Percentiles rank a stretch among this genome's conserved stretches.
Conservation (phyloP, 2,888 invertebrate genomes). For the Zaprionus obscuricornis region DNA sequence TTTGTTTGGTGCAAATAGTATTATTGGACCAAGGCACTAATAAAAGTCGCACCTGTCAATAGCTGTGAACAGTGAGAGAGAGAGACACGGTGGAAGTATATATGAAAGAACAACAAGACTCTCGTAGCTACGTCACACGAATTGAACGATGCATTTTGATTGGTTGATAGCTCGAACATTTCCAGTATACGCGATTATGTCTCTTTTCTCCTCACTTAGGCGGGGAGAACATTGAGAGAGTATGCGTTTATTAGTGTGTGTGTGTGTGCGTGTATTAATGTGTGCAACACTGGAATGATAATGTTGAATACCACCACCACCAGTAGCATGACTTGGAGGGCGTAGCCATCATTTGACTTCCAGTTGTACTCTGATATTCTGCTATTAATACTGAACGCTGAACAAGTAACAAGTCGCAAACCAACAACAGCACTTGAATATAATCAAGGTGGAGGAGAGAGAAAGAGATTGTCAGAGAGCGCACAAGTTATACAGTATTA, state of each 20-base stretch:
- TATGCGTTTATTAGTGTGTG: slow-evolving; percentile 1
- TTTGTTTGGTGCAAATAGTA: slow-evolving; percentile 58
- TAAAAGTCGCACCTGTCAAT: slow-evolving; percentile 72
- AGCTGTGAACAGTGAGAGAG: slow-evolving; percentile 18
- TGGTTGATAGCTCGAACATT: slow-evolving; percentile 40
- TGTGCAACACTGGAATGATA: slow-evolving; percentile 47
- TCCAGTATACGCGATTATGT: slow-evolving; percentile 49
- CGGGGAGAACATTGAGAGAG: slow-evolving; percentile 29
- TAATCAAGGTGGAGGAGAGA: too few species aligned
- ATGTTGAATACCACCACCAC: slow-evolving; percentile 36
- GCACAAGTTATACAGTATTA: slow-evolving; percentile 18
- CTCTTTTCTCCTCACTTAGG: slow-evolving; percentile 44
- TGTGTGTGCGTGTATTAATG: slow-evolving; percentile 1
- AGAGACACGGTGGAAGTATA: slow-evolving; percentile 34
- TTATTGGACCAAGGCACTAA: slow-evolving; percentile 36
- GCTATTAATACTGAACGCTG: too few species aligned
- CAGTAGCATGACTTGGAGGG: slow-evolving; percentile 44
- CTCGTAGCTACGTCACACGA: slow-evolving; percentile 40
- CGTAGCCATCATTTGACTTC: slow-evolving; percentile 44
- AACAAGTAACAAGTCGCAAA: too few species aligned
- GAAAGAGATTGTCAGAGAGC: too few species aligned
- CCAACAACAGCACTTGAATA: too few species aligned
- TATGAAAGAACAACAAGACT: slow-evolving; percentile 40
- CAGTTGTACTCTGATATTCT: slow-evolving; percentile 20
- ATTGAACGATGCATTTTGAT: slow-evolving; percentile 43